These are phyloP conservation scores for Heptranchias perlo DNA, from an alignment of 2,113 vertebrate genomes.

Conservation along the genomic window DNA sequence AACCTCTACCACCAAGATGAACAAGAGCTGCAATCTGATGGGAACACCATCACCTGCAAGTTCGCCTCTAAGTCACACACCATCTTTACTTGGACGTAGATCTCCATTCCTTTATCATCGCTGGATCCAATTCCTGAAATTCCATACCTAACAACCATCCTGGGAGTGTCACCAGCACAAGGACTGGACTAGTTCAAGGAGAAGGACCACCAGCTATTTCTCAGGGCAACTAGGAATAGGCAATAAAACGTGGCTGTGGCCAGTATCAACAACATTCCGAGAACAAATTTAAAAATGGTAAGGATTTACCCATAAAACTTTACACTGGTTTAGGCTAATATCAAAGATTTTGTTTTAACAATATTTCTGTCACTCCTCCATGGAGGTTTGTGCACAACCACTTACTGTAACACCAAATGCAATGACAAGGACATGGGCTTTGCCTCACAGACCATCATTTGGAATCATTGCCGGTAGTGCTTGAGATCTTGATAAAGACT, in stretches of 20 bases:
- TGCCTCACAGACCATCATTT: neutral
- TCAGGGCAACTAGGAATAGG: neutral
- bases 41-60: neutral
- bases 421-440: neutral
- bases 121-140: neutral
- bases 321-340: neutral
- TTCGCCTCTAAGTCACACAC: neutral
- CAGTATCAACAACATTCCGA: neutral
- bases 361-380: neutral
- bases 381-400: neutral
- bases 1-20: neutral
- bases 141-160: neutral
- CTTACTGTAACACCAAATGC: neutral
- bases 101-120: too few species aligned
- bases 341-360: neutral
- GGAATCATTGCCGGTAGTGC: neutral
- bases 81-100: neutral
- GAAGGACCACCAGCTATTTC: neutral
- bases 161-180: neutral
- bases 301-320: neutral
- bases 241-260: neutral
- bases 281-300: neutral
- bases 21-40: neutral
- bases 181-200: neutral
- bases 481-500: neutral